A percentile compares a stretch with the other conserved stretches of the same genome.
These are phyloP conservation scores for Hyposoter didymator DNA, from an alignment of 2,888 invertebrate genomes.

Conservation along the genomic window DNA sequence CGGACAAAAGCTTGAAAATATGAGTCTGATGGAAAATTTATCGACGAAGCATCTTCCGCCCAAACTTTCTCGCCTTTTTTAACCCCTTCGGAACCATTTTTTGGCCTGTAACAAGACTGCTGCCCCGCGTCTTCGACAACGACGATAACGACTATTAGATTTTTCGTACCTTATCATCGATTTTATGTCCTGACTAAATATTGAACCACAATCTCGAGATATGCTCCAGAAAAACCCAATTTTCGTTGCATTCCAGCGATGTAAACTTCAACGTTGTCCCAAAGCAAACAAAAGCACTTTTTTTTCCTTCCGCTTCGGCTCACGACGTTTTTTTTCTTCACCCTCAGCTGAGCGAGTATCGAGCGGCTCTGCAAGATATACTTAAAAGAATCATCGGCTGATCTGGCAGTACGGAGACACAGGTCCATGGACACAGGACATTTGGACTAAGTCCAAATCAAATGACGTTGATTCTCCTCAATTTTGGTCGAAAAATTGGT, in stretches of 20 bases:
- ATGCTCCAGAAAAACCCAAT: no score
- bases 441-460: no score
- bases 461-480: no score
- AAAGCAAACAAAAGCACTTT: not conserved
- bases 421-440: no score
- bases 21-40: slow-evolving; percentile 32
- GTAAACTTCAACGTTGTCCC: no score
- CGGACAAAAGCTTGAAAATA: slow-evolving; percentile 44
- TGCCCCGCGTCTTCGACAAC: slow-evolving; percentile 29
- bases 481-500: not conserved
- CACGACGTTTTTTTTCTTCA: not conserved
- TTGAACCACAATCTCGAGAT: no score
- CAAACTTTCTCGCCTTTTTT: slow-evolving; percentile 29
- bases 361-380: slow-evolving; percentile 92
- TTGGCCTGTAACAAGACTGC: slow-evolving; percentile 69
- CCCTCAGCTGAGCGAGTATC: slow-evolving; percentile 90
- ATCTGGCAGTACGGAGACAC: no score
- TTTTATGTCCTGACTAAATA: no score
- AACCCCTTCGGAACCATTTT: slow-evolving; percentile 53
- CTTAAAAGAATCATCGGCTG: slow-evolving; percentile 90
- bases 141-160: slow-evolving; percentile 49
- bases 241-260: no score
- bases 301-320: not conserved
- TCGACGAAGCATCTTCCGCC: not conserved
- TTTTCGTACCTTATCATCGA: slow-evolving; percentile 44